A percentile compares a stretch with the other conserved stretches of the same genome.
phyloP scores from a whole-genome alignment of 2,113 vertebrate genomes.

The Aegotheles bennettii region DNA sequence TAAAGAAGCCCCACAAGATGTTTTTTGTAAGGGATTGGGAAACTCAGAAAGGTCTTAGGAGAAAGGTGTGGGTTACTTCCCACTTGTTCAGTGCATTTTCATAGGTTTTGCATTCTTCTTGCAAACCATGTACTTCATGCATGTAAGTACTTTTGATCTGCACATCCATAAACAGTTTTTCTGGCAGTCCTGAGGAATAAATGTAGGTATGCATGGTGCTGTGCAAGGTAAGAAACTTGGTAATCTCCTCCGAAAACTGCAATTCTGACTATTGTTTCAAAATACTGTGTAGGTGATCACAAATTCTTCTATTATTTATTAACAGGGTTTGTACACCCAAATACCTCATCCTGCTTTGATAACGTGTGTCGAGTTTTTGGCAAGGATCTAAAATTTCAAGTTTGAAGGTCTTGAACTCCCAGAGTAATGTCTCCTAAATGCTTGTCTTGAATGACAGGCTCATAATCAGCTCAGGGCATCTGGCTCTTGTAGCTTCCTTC shows the following conservation, averaged over 20 bases:
- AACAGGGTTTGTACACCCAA: not conserved
- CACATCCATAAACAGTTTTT: not conserved
- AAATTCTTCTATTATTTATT: not conserved
- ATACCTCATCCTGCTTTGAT: not conserved
- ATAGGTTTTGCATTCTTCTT: not conserved
- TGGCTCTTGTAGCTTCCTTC: not conserved
- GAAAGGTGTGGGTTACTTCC: not conserved
- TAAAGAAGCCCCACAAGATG: rapidly evolving
- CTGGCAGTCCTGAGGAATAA: not conserved
- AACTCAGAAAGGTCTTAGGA: not conserved
- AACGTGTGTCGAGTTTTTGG: not conserved
- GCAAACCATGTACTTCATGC: not conserved
- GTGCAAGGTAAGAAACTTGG: not conserved
- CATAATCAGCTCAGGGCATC: not conserved
- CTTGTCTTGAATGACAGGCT: not conserved
- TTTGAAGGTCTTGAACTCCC: not conserved
- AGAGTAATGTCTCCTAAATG: not conserved
- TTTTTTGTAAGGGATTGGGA: not conserved
- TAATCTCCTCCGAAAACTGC: not conserved
- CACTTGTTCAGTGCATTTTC: not conserved
- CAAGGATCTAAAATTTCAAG: not conserved
- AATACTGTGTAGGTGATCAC: not conserved
- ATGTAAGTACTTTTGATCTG: not conserved
- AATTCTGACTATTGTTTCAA: not conserved
- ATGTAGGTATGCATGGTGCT: not conserved